Evolutionary conservation across 2,797 vertebrate species (phyloP).

Genomic region (Enteromius unitaeniatus): DNA sequence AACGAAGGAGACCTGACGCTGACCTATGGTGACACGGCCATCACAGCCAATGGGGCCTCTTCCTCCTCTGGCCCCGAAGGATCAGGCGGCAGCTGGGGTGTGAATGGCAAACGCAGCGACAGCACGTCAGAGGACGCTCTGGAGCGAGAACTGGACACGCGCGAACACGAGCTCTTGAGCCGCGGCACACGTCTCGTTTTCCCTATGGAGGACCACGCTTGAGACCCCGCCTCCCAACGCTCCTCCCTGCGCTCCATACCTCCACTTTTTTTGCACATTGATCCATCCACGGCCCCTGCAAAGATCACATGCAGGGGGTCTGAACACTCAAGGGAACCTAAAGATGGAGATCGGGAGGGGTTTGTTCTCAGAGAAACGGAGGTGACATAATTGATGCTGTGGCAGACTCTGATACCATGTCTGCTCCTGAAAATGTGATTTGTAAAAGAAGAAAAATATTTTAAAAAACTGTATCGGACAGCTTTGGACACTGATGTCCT

Average conservation of each 20-base stretch:
- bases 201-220: conserved; percentile 91
- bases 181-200: conserved; percentile 94
- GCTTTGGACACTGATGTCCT: conserved; percentile 2
- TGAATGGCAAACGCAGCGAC: conserved; percentile 75
- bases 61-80: conserved; percentile 77
- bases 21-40: conserved; percentile 90
- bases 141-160: conserved; percentile 88
- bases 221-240: conserved; percentile 63
- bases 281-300: conserved; percentile 53
- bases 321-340: conserved; percentile 18
- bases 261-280: conserved; percentile 52
- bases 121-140: conserved; percentile 90
- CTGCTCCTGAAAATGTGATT: conserved; percentile 19
- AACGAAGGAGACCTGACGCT: conserved; percentile 91
- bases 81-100: conserved; percentile 65
- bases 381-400: background rate
- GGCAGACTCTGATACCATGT: too few species aligned
- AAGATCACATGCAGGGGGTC: conserved; percentile 53
- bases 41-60: conserved; percentile 90
- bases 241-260: conserved; percentile 11
- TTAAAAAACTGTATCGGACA: background rate
- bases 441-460: background rate
- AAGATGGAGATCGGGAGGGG: conserved; percentile 51
- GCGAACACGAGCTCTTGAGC: conserved; percentile 89
- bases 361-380: conserved; percentile 4